A percentile compares a stretch with the other conserved stretches of the same genome.
These are phyloP conservation scores for Drosophila sp. DNA, from an alignment of 1,140 invertebrate species.

Conservation along the genomic window DNA sequence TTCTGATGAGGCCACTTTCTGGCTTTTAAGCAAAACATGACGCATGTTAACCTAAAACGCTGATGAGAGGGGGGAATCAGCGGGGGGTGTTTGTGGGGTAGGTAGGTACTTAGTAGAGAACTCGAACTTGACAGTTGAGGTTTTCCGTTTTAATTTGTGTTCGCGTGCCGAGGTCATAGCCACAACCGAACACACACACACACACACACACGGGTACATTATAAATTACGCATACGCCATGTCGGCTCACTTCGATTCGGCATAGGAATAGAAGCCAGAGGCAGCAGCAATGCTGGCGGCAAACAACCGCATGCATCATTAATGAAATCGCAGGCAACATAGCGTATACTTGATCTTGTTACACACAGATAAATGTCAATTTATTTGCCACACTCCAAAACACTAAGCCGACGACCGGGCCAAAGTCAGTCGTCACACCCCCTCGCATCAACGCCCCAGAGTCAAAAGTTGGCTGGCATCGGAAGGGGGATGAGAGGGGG, in stretches of 20 bases:
- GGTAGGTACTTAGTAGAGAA: neutral
- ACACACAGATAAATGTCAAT: constrained; percentile 79
- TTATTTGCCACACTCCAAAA: constrained; percentile 78
- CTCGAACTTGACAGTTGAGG: constrained; percentile 30
- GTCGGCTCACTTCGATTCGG: constrained; percentile 23
- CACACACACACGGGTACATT: constrained; percentile 26
- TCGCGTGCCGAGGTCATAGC: constrained; percentile 43
- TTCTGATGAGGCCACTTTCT: constrained; percentile 50
- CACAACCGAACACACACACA: constrained; percentile 3
- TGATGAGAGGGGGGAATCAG: neutral
- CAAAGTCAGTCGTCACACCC: constrained; percentile 19
- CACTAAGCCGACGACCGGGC: constrained; percentile 63
- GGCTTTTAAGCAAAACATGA: constrained; percentile 54
- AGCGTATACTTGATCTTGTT: constrained; percentile 80
- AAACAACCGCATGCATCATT: constrained; percentile 48
- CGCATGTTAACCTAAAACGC: constrained; percentile 44
- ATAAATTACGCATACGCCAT: constrained; percentile 50
- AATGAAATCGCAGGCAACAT: constrained; percentile 61
- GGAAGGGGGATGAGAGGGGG: neutral
- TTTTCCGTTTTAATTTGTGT: constrained; percentile 55
- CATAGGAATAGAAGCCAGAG: neutral
- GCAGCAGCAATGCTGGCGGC: neutral
- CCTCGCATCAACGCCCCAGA: constrained; percentile 11
- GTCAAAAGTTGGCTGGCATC: neutral
- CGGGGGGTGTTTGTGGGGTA: constrained; percentile 12